Evolutionary conservation across 2,888 invertebrate genomes (phyloP).

Genomic region (Drosophila niveifrons): DNA sequence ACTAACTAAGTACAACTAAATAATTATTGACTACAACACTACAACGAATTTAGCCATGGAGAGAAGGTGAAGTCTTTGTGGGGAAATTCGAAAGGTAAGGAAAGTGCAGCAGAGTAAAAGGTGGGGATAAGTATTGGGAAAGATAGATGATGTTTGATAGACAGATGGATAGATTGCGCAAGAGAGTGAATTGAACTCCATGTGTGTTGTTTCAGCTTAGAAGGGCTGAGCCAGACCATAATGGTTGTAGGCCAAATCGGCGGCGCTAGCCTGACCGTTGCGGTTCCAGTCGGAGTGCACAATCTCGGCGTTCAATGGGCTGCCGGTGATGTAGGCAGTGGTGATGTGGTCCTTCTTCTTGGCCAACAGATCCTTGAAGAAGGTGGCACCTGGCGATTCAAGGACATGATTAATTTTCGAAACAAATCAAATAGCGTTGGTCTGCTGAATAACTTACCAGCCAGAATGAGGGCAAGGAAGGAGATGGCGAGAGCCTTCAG

Average conservation of each 20-base stretch:
- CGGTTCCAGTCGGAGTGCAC: constrained; percentile 86
- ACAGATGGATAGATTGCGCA: neutral
- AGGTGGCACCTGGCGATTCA: constrained; percentile 81
- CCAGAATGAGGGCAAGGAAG: constrained; percentile 87
- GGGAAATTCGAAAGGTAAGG: constrained; percentile 27
- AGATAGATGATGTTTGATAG: constrained; percentile 28
- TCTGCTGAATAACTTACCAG: constrained; percentile 84
- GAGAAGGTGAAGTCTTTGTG: constrained; percentile 59
- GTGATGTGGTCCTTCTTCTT: constrained; percentile 86
- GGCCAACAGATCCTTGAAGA: constrained; percentile 85
- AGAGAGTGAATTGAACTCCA: constrained; percentile 19
- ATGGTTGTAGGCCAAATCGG: constrained; percentile 85
- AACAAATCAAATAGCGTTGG: neutral
- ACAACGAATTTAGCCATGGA: constrained; percentile 76
- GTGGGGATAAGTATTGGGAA: constrained; percentile 4
- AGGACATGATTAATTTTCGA: neutral
- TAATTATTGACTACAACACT: constrained; percentile 79
- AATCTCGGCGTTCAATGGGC: constrained; percentile 85
- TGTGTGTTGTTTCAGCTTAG: constrained; percentile 61
- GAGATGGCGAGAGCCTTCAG: constrained; percentile 89
- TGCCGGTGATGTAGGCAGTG: constrained; percentile 85
- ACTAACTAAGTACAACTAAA: constrained; percentile 81
- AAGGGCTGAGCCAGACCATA: constrained; percentile 85
- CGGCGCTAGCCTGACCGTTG: constrained; percentile 84
- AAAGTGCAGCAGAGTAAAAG: constrained; percentile 19